Evolutionary conservation across 2,797 vertebrate genomes (phyloP), one percentile per base, ranked within the genome.

Genomic region (Cyprinodon diabolis): DNA sequence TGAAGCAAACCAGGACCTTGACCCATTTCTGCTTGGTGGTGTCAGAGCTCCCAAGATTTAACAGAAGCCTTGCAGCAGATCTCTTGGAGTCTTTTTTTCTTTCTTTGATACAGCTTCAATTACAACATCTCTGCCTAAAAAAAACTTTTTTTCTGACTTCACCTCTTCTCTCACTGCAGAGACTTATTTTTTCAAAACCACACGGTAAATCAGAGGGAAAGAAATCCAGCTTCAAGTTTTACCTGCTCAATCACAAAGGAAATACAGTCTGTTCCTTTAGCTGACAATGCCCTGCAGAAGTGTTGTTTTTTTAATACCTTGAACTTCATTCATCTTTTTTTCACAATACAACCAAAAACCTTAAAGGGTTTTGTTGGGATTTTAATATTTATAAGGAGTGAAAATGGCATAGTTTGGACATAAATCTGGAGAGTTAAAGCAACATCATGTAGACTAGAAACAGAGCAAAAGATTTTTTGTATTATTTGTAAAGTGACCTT

Each of bases 1-100:
- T 78, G 80, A 87, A 86, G 80, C 76, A 69, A 71, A 79, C 68
- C 48, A 30, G 86, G 85, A 84, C 89, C 89, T 82, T 86, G 76
- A 86, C 85, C 87, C 69, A 57, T 84, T 91, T 90, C 78, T 71
- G 56, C 81, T 85, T 68, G 56, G 71, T 35, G 78, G 86, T 82
- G 86, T 90, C 83, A 81, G 73, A 76, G 70, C 25, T 65, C 54
- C 66, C 83, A 78, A 83, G 83, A 84, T 87, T 85, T 83, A 85
- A 85, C 72, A 78, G 71, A 69, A 80, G 73, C 75, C 79, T 78
- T 79, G 80, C 73, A 56, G 21, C 75, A 80, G 76, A 65, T 82
- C 76, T 72, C 82, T 49, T 51, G 62, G 71, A 86, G 69, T 30
- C 49, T 72, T 56, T 66, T 72, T 86, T 81, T 82, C 60, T 77